Evolutionary conservation across 2,113 vertebrate genomes (phyloP), one percentile per base, ranked within the genome.

Genomic region (Sinocyclocheilus maitianheensis): DNA sequence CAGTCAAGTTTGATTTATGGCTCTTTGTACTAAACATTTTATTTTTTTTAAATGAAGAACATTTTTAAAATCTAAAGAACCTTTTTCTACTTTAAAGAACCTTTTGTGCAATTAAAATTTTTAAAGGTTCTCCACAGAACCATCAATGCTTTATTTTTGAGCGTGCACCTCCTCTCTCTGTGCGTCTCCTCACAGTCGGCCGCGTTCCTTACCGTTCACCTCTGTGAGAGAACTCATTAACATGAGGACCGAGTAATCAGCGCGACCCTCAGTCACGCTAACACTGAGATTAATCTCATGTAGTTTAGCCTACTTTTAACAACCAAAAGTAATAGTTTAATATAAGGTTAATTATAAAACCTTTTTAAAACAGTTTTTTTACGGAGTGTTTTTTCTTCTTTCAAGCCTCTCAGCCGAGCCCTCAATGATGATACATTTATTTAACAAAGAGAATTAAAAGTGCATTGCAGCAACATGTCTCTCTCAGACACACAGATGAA

Each of bases 181-280:
- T 20, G 20, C 55, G 5, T 34, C 37, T 48, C 46, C 46, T 48
- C 46, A 48, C 62, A 53, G 76, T 6, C 48, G 20, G 46, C 37
- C 5, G 24, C 65, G 63, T 16, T 78, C 60, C 58, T 62, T 30
- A 30, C 71, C 46, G 34, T 58, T 60, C 48, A 80, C 77, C 84
- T 80, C 69, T 65, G 55, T 80, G 30, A 78, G 40, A 14, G 16
- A 71, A 46, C 51, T 48, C 63, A 71, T 82, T 82, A 71, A 34
- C 62, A 51, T 51, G 62, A 82, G 63, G 69, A 69, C 30, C 46
- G 34, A 55, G 24, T 22, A 16, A n/a, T 24, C 18, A 12, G 5
- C n/a, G 0, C 43, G 26, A 48, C 22, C 22, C 37, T 46, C 26
- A 67, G 55, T 34, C 58, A 63, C 7, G 4, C 67, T 37, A 37